Conservation (phyloP, 2,113 vertebrate species). For the Atrichornis clamosus region DNA sequence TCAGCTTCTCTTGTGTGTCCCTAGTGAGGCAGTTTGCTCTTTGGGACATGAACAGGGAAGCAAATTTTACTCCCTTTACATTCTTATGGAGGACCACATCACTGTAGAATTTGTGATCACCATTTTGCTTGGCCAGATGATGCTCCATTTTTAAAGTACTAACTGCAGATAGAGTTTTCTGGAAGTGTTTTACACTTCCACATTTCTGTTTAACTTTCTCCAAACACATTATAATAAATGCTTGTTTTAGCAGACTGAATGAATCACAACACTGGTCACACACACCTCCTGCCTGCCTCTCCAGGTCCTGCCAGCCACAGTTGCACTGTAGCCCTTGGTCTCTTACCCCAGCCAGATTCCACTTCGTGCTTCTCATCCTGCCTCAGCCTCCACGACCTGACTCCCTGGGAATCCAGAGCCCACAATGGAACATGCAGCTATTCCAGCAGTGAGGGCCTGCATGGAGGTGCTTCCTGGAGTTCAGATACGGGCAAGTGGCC, state of each 20-base stretch:
- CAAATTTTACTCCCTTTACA: neutral
- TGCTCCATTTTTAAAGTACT: neutral
- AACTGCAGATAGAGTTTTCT: slow-evolving; percentile 50
- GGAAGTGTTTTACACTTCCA: neutral
- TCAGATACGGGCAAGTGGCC: neutral
- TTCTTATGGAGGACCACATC: neutral
- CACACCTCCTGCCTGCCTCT: neutral
- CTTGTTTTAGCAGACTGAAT: neutral
- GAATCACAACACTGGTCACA: neutral
- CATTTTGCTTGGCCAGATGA: neutral
- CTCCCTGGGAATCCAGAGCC: neutral
- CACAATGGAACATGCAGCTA: neutral
- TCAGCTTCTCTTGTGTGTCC: neutral
- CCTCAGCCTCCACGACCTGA: fast-evolving
- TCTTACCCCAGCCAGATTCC: neutral
- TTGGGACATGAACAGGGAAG: neutral
- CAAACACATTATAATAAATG: neutral
- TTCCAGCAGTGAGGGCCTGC: neutral
- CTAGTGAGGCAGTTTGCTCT: neutral
- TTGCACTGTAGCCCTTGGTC: neutral
- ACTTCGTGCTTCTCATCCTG: neutral
- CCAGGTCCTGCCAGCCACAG: neutral
- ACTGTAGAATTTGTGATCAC: neutral
- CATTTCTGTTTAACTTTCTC: neutral
- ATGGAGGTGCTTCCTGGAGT: neutral